phyloP scores from a whole-genome alignment of 2,113 vertebrate genomes.

The Sceloporus tristichus region DNA sequence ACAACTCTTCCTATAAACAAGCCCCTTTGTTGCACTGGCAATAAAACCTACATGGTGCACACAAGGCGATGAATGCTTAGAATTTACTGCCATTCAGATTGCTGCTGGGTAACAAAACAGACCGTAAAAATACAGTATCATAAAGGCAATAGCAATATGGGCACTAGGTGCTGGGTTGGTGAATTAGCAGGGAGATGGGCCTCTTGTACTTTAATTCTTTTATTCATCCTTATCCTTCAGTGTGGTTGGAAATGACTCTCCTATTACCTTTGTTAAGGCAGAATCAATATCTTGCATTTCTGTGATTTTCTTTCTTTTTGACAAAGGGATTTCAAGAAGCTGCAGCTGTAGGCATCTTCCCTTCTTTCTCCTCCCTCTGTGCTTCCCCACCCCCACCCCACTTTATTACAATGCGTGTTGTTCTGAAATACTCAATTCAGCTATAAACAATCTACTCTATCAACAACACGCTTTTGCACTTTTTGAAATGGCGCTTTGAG shows the following conservation, averaged over 20 bases:
- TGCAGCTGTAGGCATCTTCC: constrained; percentile 75
- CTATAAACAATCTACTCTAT: constrained; percentile 94
- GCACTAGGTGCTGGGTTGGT: constrained; percentile 56
- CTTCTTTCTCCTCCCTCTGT: constrained; percentile 70
- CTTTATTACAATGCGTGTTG: constrained; percentile 87
- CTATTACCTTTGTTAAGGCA: constrained; percentile 67
- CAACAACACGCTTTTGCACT: constrained; percentile 99
- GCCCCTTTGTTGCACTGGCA: constrained; percentile 44
- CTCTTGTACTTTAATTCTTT: constrained; percentile 56
- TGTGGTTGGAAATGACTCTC: constrained; percentile 65
- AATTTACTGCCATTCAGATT: constrained; percentile 53
- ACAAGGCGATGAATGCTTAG: not conserved
- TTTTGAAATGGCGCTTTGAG: constrained; percentile 90
- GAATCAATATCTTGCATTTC: constrained; percentile 69
- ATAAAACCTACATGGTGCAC: constrained; percentile 54
- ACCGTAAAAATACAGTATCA: constrained; percentile 43
- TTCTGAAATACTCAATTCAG: constrained; percentile 86
- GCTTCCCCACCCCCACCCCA: constrained; percentile 78
- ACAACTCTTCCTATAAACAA: constrained; percentile 27
- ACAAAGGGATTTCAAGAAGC: constrained; percentile 74
- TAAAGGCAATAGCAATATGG: constrained; percentile 45
- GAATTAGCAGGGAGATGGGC: constrained; percentile 39
- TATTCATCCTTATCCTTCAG: constrained; percentile 72
- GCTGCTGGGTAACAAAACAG: constrained; percentile 2
- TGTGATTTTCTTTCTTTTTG: constrained; percentile 65